Evolutionary conservation across 2,797 vertebrate species (phyloP).

Genomic region (Enteromius radiatus): DNA sequence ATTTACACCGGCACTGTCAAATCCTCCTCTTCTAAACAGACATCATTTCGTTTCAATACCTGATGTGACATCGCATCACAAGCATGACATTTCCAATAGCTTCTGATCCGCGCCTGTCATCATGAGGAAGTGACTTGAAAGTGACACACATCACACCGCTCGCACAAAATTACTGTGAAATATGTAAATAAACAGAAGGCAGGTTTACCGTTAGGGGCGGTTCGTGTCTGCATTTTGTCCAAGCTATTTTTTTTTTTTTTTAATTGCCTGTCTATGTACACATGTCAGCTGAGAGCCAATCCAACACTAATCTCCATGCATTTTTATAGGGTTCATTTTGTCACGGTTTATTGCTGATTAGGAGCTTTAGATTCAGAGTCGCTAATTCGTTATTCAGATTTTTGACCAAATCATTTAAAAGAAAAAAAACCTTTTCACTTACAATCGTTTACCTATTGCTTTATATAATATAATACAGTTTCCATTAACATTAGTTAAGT

Average conservation of each 20-base stretch:
- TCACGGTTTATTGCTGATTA: background rate
- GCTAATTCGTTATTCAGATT: background rate
- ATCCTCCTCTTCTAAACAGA: constrained; percentile 40
- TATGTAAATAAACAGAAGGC: constrained; percentile 38
- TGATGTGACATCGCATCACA: constrained; percentile 37
- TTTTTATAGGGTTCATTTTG: background rate
- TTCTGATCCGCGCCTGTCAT: constrained; percentile 37
- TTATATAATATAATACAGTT: background rate
- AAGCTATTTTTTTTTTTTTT: background rate
- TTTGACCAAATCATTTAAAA: background rate
- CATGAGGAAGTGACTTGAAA: constrained; percentile 57
- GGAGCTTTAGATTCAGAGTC: background rate
- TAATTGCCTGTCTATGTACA: background rate
- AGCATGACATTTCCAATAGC: constrained; percentile 37
- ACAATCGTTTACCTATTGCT: background rate
- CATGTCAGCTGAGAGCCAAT: background rate
- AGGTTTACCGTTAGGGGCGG: background rate
- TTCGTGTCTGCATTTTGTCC: background rate
- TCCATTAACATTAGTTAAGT: background rate
- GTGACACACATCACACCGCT: constrained; percentile 44
- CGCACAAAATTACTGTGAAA: constrained; percentile 24
- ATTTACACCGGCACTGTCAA: constrained; percentile 49
- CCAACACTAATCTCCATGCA: background rate
- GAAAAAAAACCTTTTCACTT: background rate
- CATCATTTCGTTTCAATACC: constrained; percentile 31